These are phyloP conservation scores for Zaprionus bogoriensis DNA, from an alignment of 2,888 invertebrate genomes.

Conservation along the genomic window DNA sequence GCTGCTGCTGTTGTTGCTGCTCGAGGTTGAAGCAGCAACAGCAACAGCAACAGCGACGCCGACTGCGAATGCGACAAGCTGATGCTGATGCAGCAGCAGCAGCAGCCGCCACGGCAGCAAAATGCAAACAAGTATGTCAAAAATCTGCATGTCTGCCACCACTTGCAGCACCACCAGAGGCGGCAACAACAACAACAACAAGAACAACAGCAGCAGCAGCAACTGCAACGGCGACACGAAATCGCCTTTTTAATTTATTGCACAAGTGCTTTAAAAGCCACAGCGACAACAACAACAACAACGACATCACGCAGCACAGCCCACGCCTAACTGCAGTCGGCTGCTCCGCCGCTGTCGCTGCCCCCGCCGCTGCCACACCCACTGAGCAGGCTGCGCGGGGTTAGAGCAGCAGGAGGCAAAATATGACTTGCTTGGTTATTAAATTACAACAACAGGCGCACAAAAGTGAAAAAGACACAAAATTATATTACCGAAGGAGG, in stretches of 20 bases:
- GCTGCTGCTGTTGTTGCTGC: slow-evolving; percentile 8
- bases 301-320: slow-evolving; percentile 26
- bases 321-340: slow-evolving; percentile 23
- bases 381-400: slow-evolving; percentile 46
- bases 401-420: slow-evolving; percentile 77
- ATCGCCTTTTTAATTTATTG: slow-evolving; percentile 78
- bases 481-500: slow-evolving; percentile 61
- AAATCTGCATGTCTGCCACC: slow-evolving; percentile 79
- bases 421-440: slow-evolving; percentile 74
- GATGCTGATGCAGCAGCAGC: slow-evolving; percentile 37
- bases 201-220: slow-evolving; percentile 31
- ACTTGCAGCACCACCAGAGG: slow-evolving; percentile 59
- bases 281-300: slow-evolving; percentile 45
- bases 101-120: slow-evolving; percentile 69
- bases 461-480: slow-evolving; percentile 74
- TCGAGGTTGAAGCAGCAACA: slow-evolving; percentile 26
- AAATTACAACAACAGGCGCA: slow-evolving; percentile 71
- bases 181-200: slow-evolving; percentile 27
- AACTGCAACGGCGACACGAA: slow-evolving; percentile 61
- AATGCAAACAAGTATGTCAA: slow-evolving; percentile 78
- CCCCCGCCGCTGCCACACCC: slow-evolving; percentile 6
- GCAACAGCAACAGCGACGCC: slow-evolving; percentile 13
- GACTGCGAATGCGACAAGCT: slow-evolving; percentile 33
- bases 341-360: not conserved
- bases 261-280: slow-evolving; percentile 76